These are phyloP conservation scores for Phytoseiulus persimilis DNA, from an alignment of 2,888 invertebrate species.

Conservation along the genomic window DNA sequence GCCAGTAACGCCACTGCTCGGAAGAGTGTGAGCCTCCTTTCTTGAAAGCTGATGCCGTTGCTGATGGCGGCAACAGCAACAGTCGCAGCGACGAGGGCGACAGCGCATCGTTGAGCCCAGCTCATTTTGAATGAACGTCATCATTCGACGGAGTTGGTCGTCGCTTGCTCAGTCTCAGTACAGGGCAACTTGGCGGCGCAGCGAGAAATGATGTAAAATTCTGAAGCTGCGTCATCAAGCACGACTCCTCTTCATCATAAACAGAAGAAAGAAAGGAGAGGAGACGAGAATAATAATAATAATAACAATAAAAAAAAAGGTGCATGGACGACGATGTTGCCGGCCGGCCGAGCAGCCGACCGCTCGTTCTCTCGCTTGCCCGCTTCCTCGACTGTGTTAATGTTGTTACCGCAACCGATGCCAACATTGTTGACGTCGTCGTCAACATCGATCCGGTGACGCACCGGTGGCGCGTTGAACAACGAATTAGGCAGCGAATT, in stretches of 20 bases:
- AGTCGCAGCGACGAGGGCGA: conserved; percentile 8
- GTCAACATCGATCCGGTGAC: conserved; percentile 5
- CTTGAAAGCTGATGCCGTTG: conserved; percentile 8
- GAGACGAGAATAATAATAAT: background rate
- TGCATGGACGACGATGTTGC: background rate
- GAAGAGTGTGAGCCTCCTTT: background rate
- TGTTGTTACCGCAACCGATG: background rate
- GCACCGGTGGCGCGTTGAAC: background rate
- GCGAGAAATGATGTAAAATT: conserved; percentile 5
- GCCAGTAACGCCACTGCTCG: background rate
- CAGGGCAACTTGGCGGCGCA: background rate
- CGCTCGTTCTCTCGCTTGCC: background rate
- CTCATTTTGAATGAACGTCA: conserved; percentile 5
- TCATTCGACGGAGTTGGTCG: background rate
- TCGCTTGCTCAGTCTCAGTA: background rate
- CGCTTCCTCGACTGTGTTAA: background rate
- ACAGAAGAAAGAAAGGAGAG: background rate
- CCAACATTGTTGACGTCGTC: background rate
- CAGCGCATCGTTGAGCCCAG: background rate
- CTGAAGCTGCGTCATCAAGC: background rate
- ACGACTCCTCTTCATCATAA: background rate
- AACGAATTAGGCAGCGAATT: background rate
- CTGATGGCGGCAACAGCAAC: conserved; percentile 18
- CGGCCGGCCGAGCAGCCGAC: background rate
- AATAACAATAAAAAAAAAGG: background rate